Conservation (phyloP, 1,140 invertebrate genomes). For the Meloidogyne chitwoodi region DNA sequence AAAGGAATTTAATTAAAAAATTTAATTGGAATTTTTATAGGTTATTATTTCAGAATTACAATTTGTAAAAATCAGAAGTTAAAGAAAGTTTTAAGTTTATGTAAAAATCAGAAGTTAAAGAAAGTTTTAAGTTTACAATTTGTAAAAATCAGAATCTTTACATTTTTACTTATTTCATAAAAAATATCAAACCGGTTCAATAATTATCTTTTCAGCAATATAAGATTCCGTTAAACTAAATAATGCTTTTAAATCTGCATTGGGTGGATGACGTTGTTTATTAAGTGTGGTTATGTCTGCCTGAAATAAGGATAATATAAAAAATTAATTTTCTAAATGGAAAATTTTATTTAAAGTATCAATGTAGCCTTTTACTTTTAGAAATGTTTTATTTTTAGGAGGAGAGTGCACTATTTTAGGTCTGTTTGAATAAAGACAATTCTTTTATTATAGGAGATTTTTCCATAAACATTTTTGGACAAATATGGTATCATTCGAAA, state of each 20-base stretch:
- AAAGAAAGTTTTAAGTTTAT: neutral
- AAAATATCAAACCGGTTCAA: conserved; percentile 69
- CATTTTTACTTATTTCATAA: conserved; percentile 59
- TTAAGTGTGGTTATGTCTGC: neutral
- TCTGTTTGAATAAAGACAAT: too few relatives aligned
- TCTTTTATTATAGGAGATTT: too few relatives aligned
- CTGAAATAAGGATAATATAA: neutral
- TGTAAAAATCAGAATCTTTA: conserved; percentile 73
- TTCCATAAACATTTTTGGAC: too few relatives aligned
- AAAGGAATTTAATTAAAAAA: neutral
- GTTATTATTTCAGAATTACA: neutral
- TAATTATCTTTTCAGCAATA: conserved; percentile 35
- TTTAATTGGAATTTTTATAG: neutral
- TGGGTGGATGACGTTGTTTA: conserved; percentile 23
- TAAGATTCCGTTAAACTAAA: conserved; percentile 35
- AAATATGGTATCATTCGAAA: too few relatives aligned
- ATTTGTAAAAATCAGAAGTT: neutral
- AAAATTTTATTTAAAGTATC: neutral
- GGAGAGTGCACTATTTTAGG: too few relatives aligned
- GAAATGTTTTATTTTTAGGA: too few relatives aligned
- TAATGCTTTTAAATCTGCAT: conserved; percentile 36
- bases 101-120: neutral
- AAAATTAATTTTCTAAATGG: neutral
- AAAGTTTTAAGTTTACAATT: neutral
- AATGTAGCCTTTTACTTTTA: too few relatives aligned